These are phyloP conservation scores for Dermochelys coriacea DNA, from an alignment of 2,797 vertebrate genomes.

Conservation along the genomic window DNA sequence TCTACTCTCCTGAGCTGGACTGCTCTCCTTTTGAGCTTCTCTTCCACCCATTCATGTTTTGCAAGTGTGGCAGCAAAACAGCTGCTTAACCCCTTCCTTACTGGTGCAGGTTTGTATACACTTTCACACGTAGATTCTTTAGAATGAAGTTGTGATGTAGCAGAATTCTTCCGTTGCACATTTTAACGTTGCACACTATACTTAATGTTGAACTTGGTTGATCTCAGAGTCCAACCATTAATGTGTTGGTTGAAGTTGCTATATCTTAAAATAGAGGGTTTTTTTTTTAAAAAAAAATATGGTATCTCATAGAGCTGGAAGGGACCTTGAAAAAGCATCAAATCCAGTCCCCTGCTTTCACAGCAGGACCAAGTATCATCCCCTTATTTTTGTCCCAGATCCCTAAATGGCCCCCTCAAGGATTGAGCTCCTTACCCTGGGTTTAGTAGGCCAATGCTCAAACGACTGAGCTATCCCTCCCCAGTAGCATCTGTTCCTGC, in stretches of 20 bases:
- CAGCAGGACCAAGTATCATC: too few relatives aligned
- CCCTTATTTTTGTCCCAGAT: too few relatives aligned
- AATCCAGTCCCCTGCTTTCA: too few relatives aligned
- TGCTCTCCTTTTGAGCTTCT: background rate
- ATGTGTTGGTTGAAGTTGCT: background rate
- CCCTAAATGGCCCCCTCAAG: too few relatives aligned
- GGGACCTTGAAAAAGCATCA: too few relatives aligned
- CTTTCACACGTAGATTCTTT: background rate
- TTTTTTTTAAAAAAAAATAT: too few relatives aligned
- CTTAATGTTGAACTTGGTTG: background rate
- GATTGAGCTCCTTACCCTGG: too few relatives aligned
- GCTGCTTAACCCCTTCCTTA: background rate
- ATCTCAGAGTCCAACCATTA: background rate
- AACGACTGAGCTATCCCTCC: too few relatives aligned
- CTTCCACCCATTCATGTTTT: background rate
- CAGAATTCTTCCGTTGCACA: background rate
- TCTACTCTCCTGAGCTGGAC: background rate
- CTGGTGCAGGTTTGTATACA: background rate
- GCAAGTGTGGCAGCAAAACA: background rate
- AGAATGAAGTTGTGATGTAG: background rate
- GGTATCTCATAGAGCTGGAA: too few relatives aligned
- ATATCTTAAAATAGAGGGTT: background rate
- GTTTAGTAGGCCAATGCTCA: too few relatives aligned
- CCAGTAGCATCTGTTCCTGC: background rate
- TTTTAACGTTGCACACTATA: background rate